phyloP scores from a whole-genome alignment of 2,888 invertebrate genomes.

The Drosophila anomalata region DNA sequence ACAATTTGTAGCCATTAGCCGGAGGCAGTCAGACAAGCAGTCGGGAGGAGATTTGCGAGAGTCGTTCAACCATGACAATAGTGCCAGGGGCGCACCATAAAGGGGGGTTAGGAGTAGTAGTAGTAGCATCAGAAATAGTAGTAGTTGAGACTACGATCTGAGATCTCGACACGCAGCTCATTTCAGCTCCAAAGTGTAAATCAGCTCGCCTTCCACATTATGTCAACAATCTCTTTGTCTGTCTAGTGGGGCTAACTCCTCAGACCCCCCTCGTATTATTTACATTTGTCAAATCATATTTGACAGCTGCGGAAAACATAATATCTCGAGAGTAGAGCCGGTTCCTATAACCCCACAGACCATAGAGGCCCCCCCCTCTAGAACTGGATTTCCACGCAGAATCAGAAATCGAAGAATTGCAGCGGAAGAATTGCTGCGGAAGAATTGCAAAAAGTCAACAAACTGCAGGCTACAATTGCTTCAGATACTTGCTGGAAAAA shows the following conservation, averaged over 20 bases:
- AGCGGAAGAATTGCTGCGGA: not conserved
- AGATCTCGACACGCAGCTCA: slow-evolving; percentile 33
- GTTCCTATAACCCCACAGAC: slow-evolving; percentile 4
- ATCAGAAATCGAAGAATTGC: not conserved
- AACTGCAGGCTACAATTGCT: not conserved
- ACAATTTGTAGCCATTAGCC: slow-evolving; percentile 48
- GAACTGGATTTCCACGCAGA: slow-evolving; percentile 31
- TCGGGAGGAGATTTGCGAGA: slow-evolving; percentile 24
- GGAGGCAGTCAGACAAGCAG: slow-evolving; percentile 16
- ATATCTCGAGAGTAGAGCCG: slow-evolving; percentile 43
- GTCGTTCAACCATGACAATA: slow-evolving; percentile 27
- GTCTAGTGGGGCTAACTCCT: slow-evolving; percentile 1
- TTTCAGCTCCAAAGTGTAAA: slow-evolving; percentile 27
- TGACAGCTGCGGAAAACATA: slow-evolving; percentile 77
- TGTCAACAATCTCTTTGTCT: slow-evolving; percentile 42
- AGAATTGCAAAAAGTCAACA: slow-evolving; percentile 1
- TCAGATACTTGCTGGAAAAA: not conserved
- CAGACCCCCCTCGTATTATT: slow-evolving; percentile 61
- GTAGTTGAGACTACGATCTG: not conserved
- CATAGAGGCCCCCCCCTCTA: not conserved
- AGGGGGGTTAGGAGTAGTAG: not conserved
- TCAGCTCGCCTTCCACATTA: slow-evolving; percentile 55
- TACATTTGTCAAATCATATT: slow-evolving; percentile 78
- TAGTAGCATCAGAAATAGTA: too few relatives aligned
- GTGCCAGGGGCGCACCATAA: not conserved